Base-by-base conservation (phyloP, 2,888 invertebrate species). In the Strigamia crassipes region DNA sequence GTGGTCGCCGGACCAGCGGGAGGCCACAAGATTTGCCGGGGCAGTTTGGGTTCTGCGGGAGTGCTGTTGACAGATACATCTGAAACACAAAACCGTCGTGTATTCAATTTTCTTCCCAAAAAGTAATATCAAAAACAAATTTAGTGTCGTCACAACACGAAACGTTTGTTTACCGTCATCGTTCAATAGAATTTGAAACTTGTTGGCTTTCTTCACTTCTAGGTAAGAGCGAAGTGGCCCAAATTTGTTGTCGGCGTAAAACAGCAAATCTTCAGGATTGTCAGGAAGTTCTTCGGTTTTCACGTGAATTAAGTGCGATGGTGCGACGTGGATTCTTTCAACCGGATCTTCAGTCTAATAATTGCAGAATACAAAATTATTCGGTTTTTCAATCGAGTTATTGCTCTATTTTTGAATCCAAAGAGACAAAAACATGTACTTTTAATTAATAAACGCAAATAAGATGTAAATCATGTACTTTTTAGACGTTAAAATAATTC, bases 181-280 rank as follows among this genome's bases (percentile, higher is more conserved):
- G 23, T 86, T 86, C 9, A 86, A 83, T 18, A 83, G 81, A 1
- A 86, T 84, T 46, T 85, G 84, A 81, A 87, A 84, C 31, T 84
- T 85, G 84, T 87, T 86, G 31, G 86, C 86, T 61, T 83, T 82
- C 38, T 83, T 82, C 31, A 85, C 83, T 12, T 85, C 82, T 0
- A 87, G 85, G 84, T 87, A 88, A 83, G 88, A 85, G 12, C 86
- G 86, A 1, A 87, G 86, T 4, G 86, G 86, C 9, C 87, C 87
- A 61, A 87, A 87, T 18, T 85, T 84, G 83, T 79, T 51, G 84
- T 84, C 61, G 85, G 84, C 51, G 81, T 81, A 83, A 42, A 85
- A 82, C 15, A 88, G 84, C 56, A 88, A 85, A 3, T 85, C 85
- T 23, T 83, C 82, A 5, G 87, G 85, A 8, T 84, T 84, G 41